Conservation (phyloP, 1,140 invertebrate genomes). For the Drosophila truncata region DNA sequence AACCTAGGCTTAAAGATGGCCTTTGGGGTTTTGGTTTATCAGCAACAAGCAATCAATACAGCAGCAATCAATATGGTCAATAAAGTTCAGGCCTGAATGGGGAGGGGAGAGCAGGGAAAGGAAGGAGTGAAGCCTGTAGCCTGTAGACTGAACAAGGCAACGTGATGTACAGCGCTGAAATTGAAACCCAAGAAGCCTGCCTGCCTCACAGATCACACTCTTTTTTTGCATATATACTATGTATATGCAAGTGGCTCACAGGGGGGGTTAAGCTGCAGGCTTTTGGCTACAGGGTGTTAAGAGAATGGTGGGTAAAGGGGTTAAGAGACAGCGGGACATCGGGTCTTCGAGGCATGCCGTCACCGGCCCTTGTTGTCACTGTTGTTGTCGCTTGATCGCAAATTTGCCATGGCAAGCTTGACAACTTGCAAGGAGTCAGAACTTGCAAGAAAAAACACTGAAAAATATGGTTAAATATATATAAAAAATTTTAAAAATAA, state of each 20-base stretch:
- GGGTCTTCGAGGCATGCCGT: constrained; percentile 46
- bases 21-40: constrained; percentile 60
- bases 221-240: too few relatives aligned
- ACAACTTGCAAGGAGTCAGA: constrained; percentile 67
- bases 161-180: constrained; percentile 79
- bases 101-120: neutral
- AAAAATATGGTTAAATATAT: neutral
- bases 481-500: neutral
- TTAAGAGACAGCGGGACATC: neutral
- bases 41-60: constrained; percentile 80
- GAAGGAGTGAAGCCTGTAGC: neutral
- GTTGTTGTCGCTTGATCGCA: constrained; percentile 83
- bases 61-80: constrained; percentile 83
- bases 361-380: constrained; percentile 80
- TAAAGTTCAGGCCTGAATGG: constrained; percentile 62
- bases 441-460: neutral
- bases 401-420: constrained; percentile 81
- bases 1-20: constrained; percentile 28
- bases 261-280: neutral
- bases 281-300: constrained; percentile 2
- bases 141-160: constrained; percentile 58
- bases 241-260: constrained; percentile 19
- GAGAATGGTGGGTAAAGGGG: neutral
- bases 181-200: constrained; percentile 76
- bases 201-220: constrained; percentile 57